Evolutionary conservation across 1,140 invertebrate species (phyloP), one percentile per base, ranked within the genome.

Genomic region (Leptopilina boulardi): DNA sequence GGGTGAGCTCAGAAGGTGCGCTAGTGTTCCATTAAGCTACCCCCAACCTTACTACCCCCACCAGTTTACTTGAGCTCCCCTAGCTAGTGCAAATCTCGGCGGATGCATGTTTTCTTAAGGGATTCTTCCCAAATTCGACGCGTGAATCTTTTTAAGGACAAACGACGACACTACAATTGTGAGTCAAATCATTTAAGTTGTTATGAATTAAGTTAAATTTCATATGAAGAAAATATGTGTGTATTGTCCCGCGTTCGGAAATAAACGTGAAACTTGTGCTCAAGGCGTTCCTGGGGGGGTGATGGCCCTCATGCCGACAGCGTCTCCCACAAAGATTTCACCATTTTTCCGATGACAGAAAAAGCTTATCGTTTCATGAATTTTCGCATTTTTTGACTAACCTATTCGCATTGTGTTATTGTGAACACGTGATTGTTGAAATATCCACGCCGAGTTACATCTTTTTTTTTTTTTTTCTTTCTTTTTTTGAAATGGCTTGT

Each of bases 41-140:
- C 86, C 86, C 83, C 84, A 85, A 79, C 77, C 85, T 78, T 76
- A 82, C 81, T 81, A 85, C 86, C 85, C 87, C 85, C 84, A 85
- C 86, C 83, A 81, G 80, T 85, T 71, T 75, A 70, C 77, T 72
- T 59, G 54, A 83, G 83, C 86, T 89, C 87, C 88, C 88, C 88
- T 87, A 88, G 86, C 83, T 84, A 88, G 89, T 88, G 87, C 85
- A 90, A 90, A 89, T 89, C 88, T 90, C 88, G 85, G 86, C 87
- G 85, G 87, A 86, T 85, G 88, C 88, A 89, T 89, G 88, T 89
- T 89, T 89, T 90, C 87, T 88, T 90, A 87, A 89, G 88, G 87
- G 86, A 89, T 87, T 88, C 87, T 88, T 87, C 78, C 83, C 82
- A 82, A 86, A 85, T 87, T 82, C 83, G 84, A 87, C 86, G 88